Percentiles rank a stretch among this genome's conserved stretches.
Conservation (phyloP, 30 jellyfish, hydroid and myxozoan species). For the Clytia hemisphaerica region DNA sequence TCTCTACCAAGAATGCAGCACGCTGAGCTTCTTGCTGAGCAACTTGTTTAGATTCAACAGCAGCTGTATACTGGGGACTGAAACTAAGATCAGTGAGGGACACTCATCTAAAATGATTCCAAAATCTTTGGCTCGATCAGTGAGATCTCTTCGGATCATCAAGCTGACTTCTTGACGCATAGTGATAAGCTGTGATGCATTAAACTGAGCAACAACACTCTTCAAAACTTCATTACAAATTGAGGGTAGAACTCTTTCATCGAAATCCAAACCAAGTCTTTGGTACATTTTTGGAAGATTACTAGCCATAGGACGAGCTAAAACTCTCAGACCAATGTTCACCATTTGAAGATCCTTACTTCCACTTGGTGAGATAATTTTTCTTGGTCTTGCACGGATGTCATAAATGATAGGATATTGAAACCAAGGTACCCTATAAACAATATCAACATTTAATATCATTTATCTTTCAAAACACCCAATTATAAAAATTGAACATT, state of each 20-base stretch:
- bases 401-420: constrained; percentile 95
- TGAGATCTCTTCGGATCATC: constrained; percentile 77
- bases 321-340: constrained; percentile 82
- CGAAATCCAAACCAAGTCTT: constrained; percentile 91
- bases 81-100: constrained; percentile 97
- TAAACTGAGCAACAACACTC: constrained; percentile 98
- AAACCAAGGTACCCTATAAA: constrained; percentile 91
- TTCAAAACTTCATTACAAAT: constrained; percentile 97
- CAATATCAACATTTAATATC: background rate
- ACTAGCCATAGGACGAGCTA: constrained; percentile 91
- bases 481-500: background rate
- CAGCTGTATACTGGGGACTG: constrained; percentile 97
- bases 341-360: constrained; percentile 99
- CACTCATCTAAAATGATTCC: constrained; percentile 86
- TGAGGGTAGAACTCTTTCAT: constrained; percentile 94
- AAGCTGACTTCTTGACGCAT: constrained; percentile 99
- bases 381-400: constrained; percentile 91
- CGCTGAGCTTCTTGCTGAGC: constrained; percentile 99
- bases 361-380: constrained; percentile 94
- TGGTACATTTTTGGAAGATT: constrained; percentile 86
- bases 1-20: constrained; percentile 92
- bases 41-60: constrained; percentile 99
- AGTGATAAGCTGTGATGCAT: constrained; percentile 98
- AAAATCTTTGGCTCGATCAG: constrained; percentile 91
- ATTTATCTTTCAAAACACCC: background rate